Evolutionary conservation across 2,797 vertebrate species (phyloP).

Genomic region (Hyperoplus immaculatus): DNA sequence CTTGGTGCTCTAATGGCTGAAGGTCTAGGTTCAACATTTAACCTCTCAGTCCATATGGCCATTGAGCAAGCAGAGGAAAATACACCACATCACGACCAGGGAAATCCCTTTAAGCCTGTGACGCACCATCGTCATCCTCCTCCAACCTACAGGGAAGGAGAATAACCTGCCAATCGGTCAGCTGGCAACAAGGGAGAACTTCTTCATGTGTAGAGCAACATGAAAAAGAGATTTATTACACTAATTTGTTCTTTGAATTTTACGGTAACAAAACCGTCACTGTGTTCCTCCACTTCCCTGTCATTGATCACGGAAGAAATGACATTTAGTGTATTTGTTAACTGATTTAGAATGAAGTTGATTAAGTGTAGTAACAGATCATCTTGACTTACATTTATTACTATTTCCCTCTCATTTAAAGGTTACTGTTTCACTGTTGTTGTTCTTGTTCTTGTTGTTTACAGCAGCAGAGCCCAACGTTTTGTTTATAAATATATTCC

Average conservation of each 20-base stretch:
- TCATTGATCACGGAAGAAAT: not conserved
- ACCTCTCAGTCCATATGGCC: constrained; percentile 20
- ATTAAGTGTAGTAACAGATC: no score
- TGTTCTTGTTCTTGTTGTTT: no score
- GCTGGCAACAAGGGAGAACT: not conserved
- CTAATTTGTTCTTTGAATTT: not conserved
- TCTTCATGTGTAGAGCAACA: no score
- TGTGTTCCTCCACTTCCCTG: not conserved
- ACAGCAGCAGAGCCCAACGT: no score
- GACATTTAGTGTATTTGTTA: not conserved
- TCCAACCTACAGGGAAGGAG: constrained; percentile 16
- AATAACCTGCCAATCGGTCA: constrained; percentile 24
- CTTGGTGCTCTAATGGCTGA: constrained; percentile 44
- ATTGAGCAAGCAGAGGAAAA: not conserved
- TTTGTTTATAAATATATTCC: no score
- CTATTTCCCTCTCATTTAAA: not conserved
- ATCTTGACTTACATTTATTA: not conserved
- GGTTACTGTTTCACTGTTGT: no score
- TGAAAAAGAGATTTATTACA: not conserved
- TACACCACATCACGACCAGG: constrained; percentile 35
- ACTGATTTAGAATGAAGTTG: not conserved
- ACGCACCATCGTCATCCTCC: constrained; percentile 40
- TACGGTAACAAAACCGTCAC: not conserved
- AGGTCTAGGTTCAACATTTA: constrained; percentile 1
- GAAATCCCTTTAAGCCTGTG: constrained; percentile 55